Evolutionary conservation across 37 sponge, comb jelly and placozoan species (phyloP).

Genomic region (Bolinopsis microptera): DNA sequence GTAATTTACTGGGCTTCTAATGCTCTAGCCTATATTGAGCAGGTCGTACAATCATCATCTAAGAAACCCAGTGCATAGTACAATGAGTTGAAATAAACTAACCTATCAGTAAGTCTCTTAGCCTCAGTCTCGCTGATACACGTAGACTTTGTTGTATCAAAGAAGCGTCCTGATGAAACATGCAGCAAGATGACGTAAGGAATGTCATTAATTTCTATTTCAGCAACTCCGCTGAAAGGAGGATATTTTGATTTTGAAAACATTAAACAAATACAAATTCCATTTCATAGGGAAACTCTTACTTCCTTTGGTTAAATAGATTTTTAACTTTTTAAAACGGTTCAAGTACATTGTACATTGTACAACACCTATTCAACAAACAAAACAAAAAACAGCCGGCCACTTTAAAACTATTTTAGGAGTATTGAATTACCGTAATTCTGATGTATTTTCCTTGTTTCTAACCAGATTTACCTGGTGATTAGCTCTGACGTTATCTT

Average conservation of each 20-base stretch:
- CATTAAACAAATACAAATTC: not conserved
- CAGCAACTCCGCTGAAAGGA: not conserved
- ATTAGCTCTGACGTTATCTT: not conserved
- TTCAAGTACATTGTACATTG: too few species aligned
- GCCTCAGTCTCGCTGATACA: not conserved
- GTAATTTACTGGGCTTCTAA: too few species aligned
- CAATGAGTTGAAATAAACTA: too few species aligned
- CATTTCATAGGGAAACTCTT: not conserved
- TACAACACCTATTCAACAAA: too few species aligned
- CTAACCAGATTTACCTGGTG: not conserved
- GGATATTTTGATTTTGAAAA: not conserved
- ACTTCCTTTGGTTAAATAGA: too few species aligned
- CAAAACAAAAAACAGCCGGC: too few species aligned
- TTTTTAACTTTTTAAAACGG: too few species aligned
- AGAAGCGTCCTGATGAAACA: not conserved
- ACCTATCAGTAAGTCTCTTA: not conserved
- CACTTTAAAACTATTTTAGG: too few species aligned
- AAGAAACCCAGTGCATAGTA: too few species aligned
- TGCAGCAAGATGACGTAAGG: not conserved
- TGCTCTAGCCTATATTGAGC: too few species aligned
- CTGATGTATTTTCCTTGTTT: too few species aligned
- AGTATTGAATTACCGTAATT: too few species aligned
- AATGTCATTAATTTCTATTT: not conserved
- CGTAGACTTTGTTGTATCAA: not conserved
- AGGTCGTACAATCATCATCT: not conserved